These are phyloP conservation scores for Boleophthalmus pectinirostris DNA, from an alignment of 2,113 vertebrate genomes.

Conservation along the genomic window DNA sequence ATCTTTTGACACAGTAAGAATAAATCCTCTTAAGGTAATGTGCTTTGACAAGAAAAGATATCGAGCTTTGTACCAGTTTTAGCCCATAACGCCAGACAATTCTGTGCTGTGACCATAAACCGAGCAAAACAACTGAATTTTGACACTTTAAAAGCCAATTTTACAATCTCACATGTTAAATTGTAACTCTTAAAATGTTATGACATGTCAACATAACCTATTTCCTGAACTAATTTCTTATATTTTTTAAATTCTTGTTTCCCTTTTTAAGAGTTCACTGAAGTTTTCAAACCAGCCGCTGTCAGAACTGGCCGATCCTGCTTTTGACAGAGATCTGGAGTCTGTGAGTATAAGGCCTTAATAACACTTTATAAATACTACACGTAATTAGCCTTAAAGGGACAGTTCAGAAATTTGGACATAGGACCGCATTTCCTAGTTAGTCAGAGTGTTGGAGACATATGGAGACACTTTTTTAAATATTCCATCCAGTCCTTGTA, in stretches of 20 bases:
- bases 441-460: no score
- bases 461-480: no score
- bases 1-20: background rate
- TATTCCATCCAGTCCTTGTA: no score
- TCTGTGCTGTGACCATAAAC: background rate
- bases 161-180: background rate
- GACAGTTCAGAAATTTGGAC: no score
- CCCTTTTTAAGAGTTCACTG: slow-evolving; percentile 46
- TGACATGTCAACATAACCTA: background rate
- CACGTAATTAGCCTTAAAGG: no score
- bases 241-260: background rate
- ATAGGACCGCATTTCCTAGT: no score
- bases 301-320: slow-evolving; percentile 28
- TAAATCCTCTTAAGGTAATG: background rate
- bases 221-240: background rate
- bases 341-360: slow-evolving; percentile 35
- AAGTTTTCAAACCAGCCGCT: slow-evolving; percentile 43
- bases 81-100: background rate
- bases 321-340: slow-evolving; percentile 25
- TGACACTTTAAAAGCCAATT: slow-evolving; percentile 3
- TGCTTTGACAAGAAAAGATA: background rate
- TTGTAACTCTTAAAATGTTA: background rate
- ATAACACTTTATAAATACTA: background rate
- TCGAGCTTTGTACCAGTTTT: background rate
- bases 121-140: background rate